phyloP scores from a whole-genome alignment of 1,140 invertebrate species.

The Lucilia cuprina region DNA sequence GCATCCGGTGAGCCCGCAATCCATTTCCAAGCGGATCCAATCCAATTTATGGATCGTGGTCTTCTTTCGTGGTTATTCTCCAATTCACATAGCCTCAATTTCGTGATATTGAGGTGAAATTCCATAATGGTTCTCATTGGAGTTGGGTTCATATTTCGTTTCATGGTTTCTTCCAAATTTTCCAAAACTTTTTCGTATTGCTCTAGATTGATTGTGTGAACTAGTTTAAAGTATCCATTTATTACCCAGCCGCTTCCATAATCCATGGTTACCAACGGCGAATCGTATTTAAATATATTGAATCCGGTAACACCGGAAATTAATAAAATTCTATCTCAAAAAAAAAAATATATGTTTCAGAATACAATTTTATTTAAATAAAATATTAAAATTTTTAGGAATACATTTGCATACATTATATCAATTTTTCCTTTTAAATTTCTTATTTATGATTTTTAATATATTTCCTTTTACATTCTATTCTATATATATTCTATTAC shows the following conservation, averaged over 20 bases:
- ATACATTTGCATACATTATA: too few relatives aligned
- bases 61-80: neutral
- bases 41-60: neutral
- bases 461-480: too few relatives aligned
- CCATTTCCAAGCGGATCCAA: neutral
- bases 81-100: neutral
- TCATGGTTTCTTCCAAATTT: too few relatives aligned
- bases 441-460: too few relatives aligned
- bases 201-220: neutral
- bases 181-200: too few relatives aligned
- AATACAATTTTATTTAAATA: too few relatives aligned
- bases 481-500: too few relatives aligned
- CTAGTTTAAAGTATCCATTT: neutral
- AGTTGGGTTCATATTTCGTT: too few relatives aligned
- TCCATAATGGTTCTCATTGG: neutral
- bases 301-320: neutral
- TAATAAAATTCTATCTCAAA: neutral
- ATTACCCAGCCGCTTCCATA: neutral
- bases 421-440: too few relatives aligned
- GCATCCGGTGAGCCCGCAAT: neutral
- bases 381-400: too few relatives aligned
- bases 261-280: neutral
- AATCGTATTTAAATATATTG: neutral
- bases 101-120: neutral
- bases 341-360: neutral